phyloP scores from a whole-genome alignment of 1,140 invertebrate genomes.

The Solenopsis fugax region DNA sequence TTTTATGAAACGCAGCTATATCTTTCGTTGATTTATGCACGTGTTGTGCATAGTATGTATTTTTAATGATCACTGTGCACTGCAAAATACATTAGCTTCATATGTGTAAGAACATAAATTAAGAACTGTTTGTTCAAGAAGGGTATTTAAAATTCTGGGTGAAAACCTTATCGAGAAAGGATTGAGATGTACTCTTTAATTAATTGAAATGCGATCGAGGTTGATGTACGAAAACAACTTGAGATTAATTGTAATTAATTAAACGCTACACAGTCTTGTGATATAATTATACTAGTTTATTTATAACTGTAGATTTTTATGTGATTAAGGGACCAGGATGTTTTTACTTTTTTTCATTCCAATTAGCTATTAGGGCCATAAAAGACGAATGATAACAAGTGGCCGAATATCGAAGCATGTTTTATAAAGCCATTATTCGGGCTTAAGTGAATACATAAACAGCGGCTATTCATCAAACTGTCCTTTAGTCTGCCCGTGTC shows the following conservation, averaged over 20 bases:
- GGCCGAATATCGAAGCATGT: slow-evolving; percentile 72
- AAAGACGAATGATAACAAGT: slow-evolving; percentile 81
- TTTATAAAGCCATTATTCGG: slow-evolving; percentile 84
- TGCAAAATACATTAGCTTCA: background rate
- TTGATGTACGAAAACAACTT: background rate
- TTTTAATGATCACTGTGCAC: background rate
- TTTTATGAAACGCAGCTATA: slow-evolving; percentile 22
- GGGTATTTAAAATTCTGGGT: background rate
- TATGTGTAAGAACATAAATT: background rate
- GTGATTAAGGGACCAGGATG: slow-evolving; percentile 8
- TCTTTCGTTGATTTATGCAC: background rate
- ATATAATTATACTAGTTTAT: slow-evolving; percentile 15
- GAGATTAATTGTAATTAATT: slow-evolving; percentile 35
- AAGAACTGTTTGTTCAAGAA: background rate
- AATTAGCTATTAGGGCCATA: slow-evolving; percentile 69
- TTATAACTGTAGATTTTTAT: slow-evolving; percentile 28
- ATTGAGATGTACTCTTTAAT: background rate
- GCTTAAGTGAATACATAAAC: slow-evolving; percentile 81
- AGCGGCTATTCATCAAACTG: slow-evolving; percentile 82
- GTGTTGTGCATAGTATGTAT: slow-evolving; percentile 1
- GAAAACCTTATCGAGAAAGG: background rate
- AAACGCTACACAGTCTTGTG: background rate
- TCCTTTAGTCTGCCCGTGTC: slow-evolving; percentile 54
- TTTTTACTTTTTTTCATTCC: slow-evolving; percentile 48
- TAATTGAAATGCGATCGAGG: slow-evolving; percentile 5